Percentiles rank a stretch among this genome's conserved stretches.
phyloP scores from a whole-genome alignment of 2,797 vertebrate genomes.

The Sebastes diaconus region DNA sequence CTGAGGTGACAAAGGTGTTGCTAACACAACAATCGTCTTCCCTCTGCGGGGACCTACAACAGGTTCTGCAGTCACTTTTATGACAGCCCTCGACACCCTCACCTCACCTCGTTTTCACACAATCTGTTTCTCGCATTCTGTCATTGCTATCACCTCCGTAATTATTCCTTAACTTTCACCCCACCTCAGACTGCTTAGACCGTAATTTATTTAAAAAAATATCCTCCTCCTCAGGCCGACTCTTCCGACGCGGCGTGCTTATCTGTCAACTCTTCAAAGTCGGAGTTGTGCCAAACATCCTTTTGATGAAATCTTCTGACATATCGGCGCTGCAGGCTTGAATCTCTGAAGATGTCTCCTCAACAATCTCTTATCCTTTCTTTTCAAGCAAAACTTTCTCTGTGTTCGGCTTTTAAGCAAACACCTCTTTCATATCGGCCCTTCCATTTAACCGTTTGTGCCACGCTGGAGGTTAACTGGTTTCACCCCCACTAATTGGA shows the following conservation, averaged over 20 bases:
- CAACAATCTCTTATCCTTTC: slow-evolving; percentile 37
- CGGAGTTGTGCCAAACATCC: slow-evolving; percentile 48
- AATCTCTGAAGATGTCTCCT: slow-evolving; percentile 40
- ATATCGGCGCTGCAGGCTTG: slow-evolving; percentile 40
- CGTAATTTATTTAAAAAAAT: slow-evolving; percentile 45
- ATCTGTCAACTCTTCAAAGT: slow-evolving; percentile 68
- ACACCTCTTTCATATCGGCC: slow-evolving; percentile 25
- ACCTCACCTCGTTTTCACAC: slow-evolving; percentile 74
- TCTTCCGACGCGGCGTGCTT: slow-evolving; percentile 16
- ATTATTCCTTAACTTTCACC: slow-evolving; percentile 70
- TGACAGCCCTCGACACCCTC: slow-evolving; percentile 71
- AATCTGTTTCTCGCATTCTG: slow-evolving; percentile 75
- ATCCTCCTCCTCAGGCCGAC: slow-evolving; percentile 43
- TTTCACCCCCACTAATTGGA: slow-evolving; percentile 85
- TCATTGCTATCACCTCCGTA: slow-evolving; percentile 67
- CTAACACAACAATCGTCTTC: slow-evolving; percentile 72
- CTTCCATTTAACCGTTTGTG: slow-evolving; percentile 13
- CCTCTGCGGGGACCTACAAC: slow-evolving; percentile 62
- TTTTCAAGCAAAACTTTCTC: slow-evolving; percentile 32
- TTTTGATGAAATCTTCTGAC: slow-evolving; percentile 65
- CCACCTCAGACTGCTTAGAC: slow-evolving; percentile 28
- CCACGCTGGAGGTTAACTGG: slow-evolving; percentile 79
- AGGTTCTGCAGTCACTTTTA: slow-evolving; percentile 55
- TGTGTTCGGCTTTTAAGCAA: slow-evolving; percentile 27
- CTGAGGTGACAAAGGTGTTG: slow-evolving; percentile 75